Evolutionary conservation across 2,888 invertebrate species (phyloP), one percentile per base, ranked within the genome.

Genomic region (Drosophila putrida): DNA sequence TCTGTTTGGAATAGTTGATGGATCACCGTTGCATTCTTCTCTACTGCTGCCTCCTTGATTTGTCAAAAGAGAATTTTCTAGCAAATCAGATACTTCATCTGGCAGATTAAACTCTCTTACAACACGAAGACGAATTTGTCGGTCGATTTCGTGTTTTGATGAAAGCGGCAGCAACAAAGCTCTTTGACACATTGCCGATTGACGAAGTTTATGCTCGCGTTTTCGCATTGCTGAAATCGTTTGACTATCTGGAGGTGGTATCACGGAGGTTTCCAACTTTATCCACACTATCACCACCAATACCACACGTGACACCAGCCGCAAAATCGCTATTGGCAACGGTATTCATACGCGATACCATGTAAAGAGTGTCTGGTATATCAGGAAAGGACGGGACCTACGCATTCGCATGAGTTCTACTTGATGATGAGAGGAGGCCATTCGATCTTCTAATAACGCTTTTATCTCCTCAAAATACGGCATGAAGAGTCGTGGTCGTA

Each of bases 381-480:
- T 96, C 95, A 54, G 96, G 95, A 90, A 96, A 94, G 90, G 96
- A 25, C 96, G 94, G 38, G 95, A 95, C 58, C 96, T 93, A 20
- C 96, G 93, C 89, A 96, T 94, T 31, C 96, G 94, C 75, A 96
- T 93, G 79, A 95, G 92, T 88, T 96, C 96, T 46, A 95, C 95
- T 90, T 97, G 96, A 87, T 97, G 96, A 83, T 97, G 96, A 1
- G 92, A 91, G 9, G 91, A 86, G 57, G 96, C 95, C 90, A 96
- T 93, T 89, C 97, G 96, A 91, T 97, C 97, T 91, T 97, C 97
- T 55, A 98, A 94, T 80, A 97, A 93, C 60, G 95, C 94, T 94
- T 98, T 98, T 10, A 97, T 95, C 93, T 98, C 98, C 91, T 98
- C 98, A 84, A 97, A 97, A 92, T 98, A 98, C 39, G 98, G 98